phyloP scores from a whole-genome alignment of 1,140 invertebrate genomes.

The Argopecten irradians region DNA sequence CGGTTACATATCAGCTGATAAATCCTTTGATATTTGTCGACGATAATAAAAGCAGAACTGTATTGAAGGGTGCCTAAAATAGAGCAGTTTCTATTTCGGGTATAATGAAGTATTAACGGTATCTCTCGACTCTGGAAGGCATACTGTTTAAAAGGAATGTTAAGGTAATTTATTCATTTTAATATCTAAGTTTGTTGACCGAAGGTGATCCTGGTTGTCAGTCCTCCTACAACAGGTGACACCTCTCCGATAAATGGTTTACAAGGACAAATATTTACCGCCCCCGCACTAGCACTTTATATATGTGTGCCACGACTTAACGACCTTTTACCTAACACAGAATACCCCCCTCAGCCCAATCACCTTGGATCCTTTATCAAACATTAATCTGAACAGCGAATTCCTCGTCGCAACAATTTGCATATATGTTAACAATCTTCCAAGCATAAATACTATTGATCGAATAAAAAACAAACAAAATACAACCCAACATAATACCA shows the following conservation, averaged over 20 bases:
- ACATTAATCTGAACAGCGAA: too few relatives aligned
- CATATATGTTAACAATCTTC: too few relatives aligned
- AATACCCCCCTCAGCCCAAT: not conserved
- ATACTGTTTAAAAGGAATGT: conserved; percentile 2
- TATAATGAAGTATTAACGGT: not conserved
- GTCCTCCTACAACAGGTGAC: not conserved
- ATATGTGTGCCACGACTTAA: not conserved
- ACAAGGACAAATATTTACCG: not conserved
- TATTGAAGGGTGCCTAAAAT: not conserved
- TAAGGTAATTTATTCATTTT: not conserved
- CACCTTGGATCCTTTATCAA: too few relatives aligned
- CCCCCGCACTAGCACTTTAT: not conserved
- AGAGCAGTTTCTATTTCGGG: not conserved
- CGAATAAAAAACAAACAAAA: too few relatives aligned
- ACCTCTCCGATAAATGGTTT: not conserved
- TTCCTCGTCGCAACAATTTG: too few relatives aligned
- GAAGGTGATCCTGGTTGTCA: not conserved
- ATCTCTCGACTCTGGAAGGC: not conserved
- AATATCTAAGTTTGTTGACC: conserved; percentile 16
- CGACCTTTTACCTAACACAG: not conserved
- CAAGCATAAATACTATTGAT: too few relatives aligned
- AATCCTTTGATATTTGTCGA: not conserved
- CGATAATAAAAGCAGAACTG: not conserved
- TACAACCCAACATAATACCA: too few relatives aligned
- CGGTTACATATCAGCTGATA: not conserved